phyloP scores from a whole-genome alignment of 92 coral and sea anemone species.

The Isaurus tuberculatus region DNA sequence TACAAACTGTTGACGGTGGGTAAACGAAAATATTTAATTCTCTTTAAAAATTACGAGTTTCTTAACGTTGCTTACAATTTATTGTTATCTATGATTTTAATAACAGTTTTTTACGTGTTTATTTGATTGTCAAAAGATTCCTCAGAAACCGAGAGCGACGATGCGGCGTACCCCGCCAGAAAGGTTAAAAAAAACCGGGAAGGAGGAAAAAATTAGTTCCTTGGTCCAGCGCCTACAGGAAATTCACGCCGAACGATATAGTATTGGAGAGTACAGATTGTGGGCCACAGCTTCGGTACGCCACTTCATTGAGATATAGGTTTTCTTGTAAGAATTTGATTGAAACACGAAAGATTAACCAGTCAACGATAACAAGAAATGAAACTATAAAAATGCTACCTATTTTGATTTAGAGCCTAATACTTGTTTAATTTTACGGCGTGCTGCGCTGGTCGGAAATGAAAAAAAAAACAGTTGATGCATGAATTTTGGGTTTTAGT shows the following conservation, averaged over 20 bases:
- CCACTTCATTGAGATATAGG: not conserved
- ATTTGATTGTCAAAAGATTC: not conserved
- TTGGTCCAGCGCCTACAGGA: too few relatives aligned
- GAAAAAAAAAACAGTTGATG: constrained; percentile 14
- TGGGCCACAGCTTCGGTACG: constrained; percentile 33
- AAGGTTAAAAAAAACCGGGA: too few relatives aligned
- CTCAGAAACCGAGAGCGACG: too few relatives aligned
- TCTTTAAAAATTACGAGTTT: too few relatives aligned
- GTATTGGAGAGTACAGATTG: not conserved
- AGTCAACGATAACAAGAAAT: not conserved
- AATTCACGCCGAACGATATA: too few relatives aligned
- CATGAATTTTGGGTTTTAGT: not conserved
- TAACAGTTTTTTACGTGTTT: not conserved
- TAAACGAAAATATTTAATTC: too few relatives aligned
- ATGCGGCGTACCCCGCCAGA: not conserved
- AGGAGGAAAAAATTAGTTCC: too few relatives aligned
- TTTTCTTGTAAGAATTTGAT: too few relatives aligned
- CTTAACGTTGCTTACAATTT: not conserved
- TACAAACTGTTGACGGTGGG: too few relatives aligned
- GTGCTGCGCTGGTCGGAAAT: not conserved
- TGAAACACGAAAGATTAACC: not conserved
- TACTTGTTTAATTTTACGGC: not conserved
- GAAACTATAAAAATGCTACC: not conserved
- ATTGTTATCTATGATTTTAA: not conserved
- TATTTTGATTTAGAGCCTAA: constrained; percentile 4